Base-by-base conservation (phyloP, 2,797 vertebrate species). In the Lepus oiostolus region DNA sequence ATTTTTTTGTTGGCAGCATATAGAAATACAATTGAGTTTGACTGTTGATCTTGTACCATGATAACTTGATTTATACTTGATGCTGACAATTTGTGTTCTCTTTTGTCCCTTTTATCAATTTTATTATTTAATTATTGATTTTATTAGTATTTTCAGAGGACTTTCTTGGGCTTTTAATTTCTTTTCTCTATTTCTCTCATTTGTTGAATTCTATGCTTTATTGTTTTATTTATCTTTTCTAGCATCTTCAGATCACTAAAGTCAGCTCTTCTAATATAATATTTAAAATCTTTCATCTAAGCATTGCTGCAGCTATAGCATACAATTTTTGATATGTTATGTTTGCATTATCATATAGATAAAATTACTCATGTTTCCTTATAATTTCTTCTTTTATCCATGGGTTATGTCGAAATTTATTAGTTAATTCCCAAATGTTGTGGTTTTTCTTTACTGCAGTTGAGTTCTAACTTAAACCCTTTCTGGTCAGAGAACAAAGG, bases 301-400 rank as follows among this genome's bases (percentile, higher is more conserved):
- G 10, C 24, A 72, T 8, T 63, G 22, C 8, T 60, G 67, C 42
- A 90, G 32, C 11, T 85, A 22, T 3, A 71, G 81, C 24, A 67
- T 22, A 90, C 8, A 90, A 24, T 28, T 93, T 89, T 94, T 60
- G 82, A 65, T 58, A 60, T 81, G 26, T 42, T 38, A 2, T 42
- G 38, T 87, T 87, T 93, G 86, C 30, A 83, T 75, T 94, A 47
- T 63, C 7, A 85, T 77, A 72, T 60, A 91, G 12, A 84, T 62
- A 70, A 96, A 87, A 80, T 85, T 84, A 52, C 32, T 80, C 19
- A 65, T 60, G 35, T 0, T 83, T 93, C 26, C 88, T 42, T 77
- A 4, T 86, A 35, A 80, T 80, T 94, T 93, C 50, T 93, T 91
- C 24, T 94, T 94, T 95, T n/a, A 85, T n/a, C 8, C 4, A 83